A percentile compares a stretch with the other conserved stretches of the same genome.
Evolutionary conservation across 2,113 vertebrate genomes (phyloP).

Genomic region (Dryoscopus gambensis): DNA sequence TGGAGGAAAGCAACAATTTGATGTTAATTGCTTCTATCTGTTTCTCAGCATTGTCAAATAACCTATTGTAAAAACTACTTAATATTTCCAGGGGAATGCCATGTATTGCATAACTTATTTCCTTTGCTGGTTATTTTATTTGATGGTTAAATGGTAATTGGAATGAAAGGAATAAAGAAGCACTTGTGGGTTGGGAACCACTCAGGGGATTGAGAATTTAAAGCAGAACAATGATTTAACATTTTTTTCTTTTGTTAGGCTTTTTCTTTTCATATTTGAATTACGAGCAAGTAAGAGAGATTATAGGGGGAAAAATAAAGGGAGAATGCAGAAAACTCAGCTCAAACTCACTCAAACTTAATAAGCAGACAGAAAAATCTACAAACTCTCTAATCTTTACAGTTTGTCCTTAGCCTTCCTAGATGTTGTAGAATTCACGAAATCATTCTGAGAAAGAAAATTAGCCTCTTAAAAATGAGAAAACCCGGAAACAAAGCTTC

Average conservation of each 20-base stretch:
- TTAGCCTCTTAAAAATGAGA: not conserved
- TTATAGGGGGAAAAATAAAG: not conserved
- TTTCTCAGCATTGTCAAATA: slow-evolving; percentile 27
- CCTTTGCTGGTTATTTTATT: slow-evolving; percentile 38
- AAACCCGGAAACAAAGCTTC: not conserved
- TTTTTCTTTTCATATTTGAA: slow-evolving; percentile 40
- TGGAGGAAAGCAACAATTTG: slow-evolving; percentile 55
- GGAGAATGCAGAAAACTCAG: not conserved
- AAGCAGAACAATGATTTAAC: slow-evolving; percentile 45
- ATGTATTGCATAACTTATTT: slow-evolving; percentile 35
- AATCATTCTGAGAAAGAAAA: not conserved
- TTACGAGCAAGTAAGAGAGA: not conserved
- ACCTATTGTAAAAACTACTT: slow-evolving; percentile 7
- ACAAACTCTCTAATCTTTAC: not conserved
- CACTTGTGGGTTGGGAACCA: slow-evolving; percentile 21
- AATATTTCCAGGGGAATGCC: slow-evolving; percentile 29
- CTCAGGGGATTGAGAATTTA: slow-evolving; percentile 30
- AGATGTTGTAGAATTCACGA: not conserved
- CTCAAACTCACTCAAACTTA: slow-evolving; percentile 19
- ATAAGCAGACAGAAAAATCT: slow-evolving; percentile 6
- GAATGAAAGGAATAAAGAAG: slow-evolving; percentile 36
- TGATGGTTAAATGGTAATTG: slow-evolving; percentile 50
- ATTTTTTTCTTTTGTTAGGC: slow-evolving; percentile 20
- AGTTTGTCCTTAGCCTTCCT: not conserved
- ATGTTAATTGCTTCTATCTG: slow-evolving; percentile 56